Evolutionary conservation across 2,888 invertebrate species (phyloP), one percentile per base, ranked within the genome.

Genomic region (Lithophane semibrunnea): DNA sequence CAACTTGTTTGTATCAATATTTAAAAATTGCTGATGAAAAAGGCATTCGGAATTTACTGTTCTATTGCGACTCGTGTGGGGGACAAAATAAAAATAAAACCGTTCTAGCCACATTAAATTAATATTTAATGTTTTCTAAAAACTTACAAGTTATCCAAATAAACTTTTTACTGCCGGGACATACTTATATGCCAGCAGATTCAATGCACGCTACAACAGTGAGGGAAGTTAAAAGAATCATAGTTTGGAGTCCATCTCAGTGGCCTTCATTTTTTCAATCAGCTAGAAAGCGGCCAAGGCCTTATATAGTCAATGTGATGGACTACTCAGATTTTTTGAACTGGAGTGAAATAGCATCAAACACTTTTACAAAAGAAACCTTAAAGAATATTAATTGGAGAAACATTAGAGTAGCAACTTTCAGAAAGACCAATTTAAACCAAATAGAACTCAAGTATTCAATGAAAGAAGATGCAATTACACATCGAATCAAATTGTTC

Each of bases 141-240:
- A 84, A 81, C 75, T 52, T 90, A 37, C 65, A 80, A 68, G 71
- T 69, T 24, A 87, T 91, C 49, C 87, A 86, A 79, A 83, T 49
- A 49, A 49, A 49, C 49, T 49, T 49, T 74, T 78, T 92, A 44
- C 73, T 92, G 12, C 84, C 89, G n/a, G 91, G 91, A 16, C 91
- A 92, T 70, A 89, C 89, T 47, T 88, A 89, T 64, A 91, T 91
- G 91, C 89, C 90, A 29, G 90, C 90, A 18, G 89, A 90, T 76
- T 80, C 71, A 24, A 79, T 86, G 75, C 87, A 87, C 73, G 82
- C 86, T 64, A 80, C 84, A n/a, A 89, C 88, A 24, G 88, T 89
- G 54, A 68, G 67, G 67, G 67, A 73, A 72, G 85, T 29, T 75
- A 67, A 68, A 88, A 84, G 73, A 68, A 68, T 68, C 64, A 87